Conservation (phyloP, 2,888 invertebrate genomes). For the Mythimna albipuncta region DNA sequence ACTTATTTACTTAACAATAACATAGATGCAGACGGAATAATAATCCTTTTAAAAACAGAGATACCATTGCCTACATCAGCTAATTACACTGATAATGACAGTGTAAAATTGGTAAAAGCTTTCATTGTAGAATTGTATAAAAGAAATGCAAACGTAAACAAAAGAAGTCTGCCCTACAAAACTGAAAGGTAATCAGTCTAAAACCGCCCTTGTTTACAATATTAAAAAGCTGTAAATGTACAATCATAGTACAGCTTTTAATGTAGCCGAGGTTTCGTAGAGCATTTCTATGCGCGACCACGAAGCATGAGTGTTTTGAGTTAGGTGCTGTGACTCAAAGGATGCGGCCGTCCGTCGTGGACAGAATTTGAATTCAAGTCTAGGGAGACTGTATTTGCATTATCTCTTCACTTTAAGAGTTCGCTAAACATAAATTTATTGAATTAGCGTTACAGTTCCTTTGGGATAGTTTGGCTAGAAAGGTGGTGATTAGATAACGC, state of each 20-base stretch:
- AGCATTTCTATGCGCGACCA: slow-evolving; percentile 63
- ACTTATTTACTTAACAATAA: too few species aligned
- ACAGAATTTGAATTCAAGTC: slow-evolving; percentile 62
- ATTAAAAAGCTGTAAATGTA: slow-evolving; percentile 19
- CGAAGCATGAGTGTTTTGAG: slow-evolving; percentile 59
- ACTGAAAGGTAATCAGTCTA: slow-evolving; percentile 16
- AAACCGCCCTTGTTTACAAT: slow-evolving; percentile 35
- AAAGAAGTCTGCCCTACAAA: neutral
- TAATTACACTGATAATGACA: slow-evolving; percentile 7
- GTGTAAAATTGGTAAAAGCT: slow-evolving; percentile 1
- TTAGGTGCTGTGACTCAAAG: slow-evolving; percentile 63
- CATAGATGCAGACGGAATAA: neutral
- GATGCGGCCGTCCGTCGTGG: slow-evolving; percentile 62
- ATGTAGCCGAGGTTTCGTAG: slow-evolving; percentile 29
- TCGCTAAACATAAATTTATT: slow-evolving; percentile 49
- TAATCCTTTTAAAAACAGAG: neutral
- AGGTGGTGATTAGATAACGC: too few species aligned
- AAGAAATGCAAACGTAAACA: slow-evolving; percentile 26
- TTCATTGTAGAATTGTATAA: neutral
- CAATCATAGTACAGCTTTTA: slow-evolving; percentile 31
- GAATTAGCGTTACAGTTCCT: slow-evolving; percentile 29
- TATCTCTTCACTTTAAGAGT: slow-evolving; percentile 44
- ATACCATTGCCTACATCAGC: neutral
- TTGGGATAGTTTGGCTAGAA: neutral
- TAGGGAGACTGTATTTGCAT: slow-evolving; percentile 58